Base-by-base conservation (phyloP, 2,888 invertebrate species). In the Galerucella nymphaeae region DNA sequence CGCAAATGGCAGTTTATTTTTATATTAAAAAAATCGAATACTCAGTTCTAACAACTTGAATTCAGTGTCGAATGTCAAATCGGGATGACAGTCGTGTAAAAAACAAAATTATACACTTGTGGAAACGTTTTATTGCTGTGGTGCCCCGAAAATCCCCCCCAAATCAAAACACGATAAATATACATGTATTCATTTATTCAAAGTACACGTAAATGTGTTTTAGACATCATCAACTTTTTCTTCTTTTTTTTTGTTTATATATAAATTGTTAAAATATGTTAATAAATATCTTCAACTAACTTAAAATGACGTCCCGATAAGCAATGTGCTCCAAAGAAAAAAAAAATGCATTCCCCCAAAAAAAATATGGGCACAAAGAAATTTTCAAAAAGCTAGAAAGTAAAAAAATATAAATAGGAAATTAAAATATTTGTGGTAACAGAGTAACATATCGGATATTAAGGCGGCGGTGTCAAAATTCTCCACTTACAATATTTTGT, bases 381-480 rank as follows among this genome's bases (percentile, higher is more conserved):
- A 66, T 58, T 58, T 58, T 57, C 57, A 20, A 57, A 20, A 58
- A 57, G n/a, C 58, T 11, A 58, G n/a, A 38, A 66, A 55, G 48
- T 48, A 67, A 59, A 66, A 68, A 68, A 59, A 68, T 61, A 68
- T 68, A 69, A 53, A 69, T 69, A 66, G 58, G 14, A 66, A 50
- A 61, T 68, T 68, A 38, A 66, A 66, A 66, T 53, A 66, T 62
- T 53, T 62, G 45, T 71, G 71, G 71, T 71, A 71, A 71, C 71
- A 62, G 41, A 61, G 18, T 66, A 71, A 71, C 59, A 70, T 66
- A 71, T 55, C 50, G 62, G 41, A 41, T 62, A 69, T 62, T 42
- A 16, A n/a, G 42, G 53, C 48, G 55, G 53, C 30, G 53, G 69
- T 62, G 62, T 62, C 69, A 62, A 69, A 69, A 53, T 69, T 62